Base-by-base conservation (phyloP, 2,797 vertebrate species). In the Epinephelus coioides region DNA sequence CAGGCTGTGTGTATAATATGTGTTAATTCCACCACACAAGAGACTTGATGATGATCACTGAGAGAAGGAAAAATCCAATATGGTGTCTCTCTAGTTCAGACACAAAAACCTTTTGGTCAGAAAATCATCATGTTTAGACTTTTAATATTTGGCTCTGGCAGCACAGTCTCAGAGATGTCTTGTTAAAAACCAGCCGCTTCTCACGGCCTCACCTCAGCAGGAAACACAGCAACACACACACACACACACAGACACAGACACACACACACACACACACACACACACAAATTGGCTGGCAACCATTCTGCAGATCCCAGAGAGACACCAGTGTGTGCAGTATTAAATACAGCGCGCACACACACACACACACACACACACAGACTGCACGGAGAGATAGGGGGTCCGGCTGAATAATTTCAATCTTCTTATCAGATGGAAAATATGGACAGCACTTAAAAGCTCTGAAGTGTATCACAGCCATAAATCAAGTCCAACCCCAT, bases 361-460 rank as follows among this genome's bases (percentile, higher is more conserved):
- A 17, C 18, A 53, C 55, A 47, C 65, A 54, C 30, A 61, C 81
- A 67, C 57, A 59, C 12, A 44, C 64, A 23, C 73, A 19, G 11
- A 69, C 54, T 30, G 27, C 72, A 79, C 51, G 65, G 50, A 68
- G 81, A 82, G 83, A 83, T 76, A 74, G 65, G 54, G 40, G 21
- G 59, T 79, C 63, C 25, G 23, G 78, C 73, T 88, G 89, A 90
- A 92, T 91, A 86, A 91, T 89, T 92, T 89, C 88, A 88, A 85
- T 92, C 84, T 84, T 91, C 84, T 88, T 89, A 90, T 91, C 87
- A 86, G 88, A 91, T 90, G 85, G 87, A 88, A 94, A 93, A 91
- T 92, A 90, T 91, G 89, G 90, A 92, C 86, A 82, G 85, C 87
- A 83, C 90, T 92, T 92, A 91, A 87, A 91, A 81, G 85, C 92